Evolutionary conservation across 2,113 vertebrate species (phyloP), one percentile per base, ranked within the genome.

Genomic region (Perccottus glenii): DNA sequence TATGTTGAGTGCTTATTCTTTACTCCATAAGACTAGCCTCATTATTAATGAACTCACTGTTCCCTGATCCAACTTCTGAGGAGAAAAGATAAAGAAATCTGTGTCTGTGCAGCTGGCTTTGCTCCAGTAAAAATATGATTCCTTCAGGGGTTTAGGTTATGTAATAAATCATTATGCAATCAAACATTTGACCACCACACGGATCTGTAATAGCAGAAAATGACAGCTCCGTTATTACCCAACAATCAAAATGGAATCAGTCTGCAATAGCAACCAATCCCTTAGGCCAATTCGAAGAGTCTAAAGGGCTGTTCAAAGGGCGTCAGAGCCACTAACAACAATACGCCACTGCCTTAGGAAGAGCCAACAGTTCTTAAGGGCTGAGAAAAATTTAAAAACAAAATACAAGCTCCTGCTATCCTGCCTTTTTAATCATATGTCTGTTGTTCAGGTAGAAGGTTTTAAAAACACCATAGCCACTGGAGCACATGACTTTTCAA

Each of bases 121-220:
- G 15, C 43, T 62, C 67, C 59, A 40, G 47, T 7, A 6, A 45
- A 72, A 40, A 57, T 27, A 27, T 3, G 19, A 27, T 19, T 66
- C 49, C 61, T 68, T 55, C 52, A 19, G 67, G 66, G 40, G 19
- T 27, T 27, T 3, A 61, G 5, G 66, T 84, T 78, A 73, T 47
- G 42, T 63, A 74, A 83, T 62, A 57, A 66, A 69, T 64, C 66
- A 48, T 84, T 77, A 67, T 14, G 42, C 47, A 84, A 79, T 72
- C 43, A 64, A 69, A 74, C 35, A 50, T 19, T 67, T 73, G 67
- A 75, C 61, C 53, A 59, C 40, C 43, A 15, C 53, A 53, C 7
- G 55, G 5, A 64, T 77, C 48, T 35, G 60, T 36, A 53, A 51
- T 69, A 56, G 71, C 32, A 40, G 3, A 62, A 72, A 78, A 75